These are phyloP conservation scores for Gouania willdenowi DNA, from an alignment of 2,797 vertebrate genomes.

Conservation along the genomic window DNA sequence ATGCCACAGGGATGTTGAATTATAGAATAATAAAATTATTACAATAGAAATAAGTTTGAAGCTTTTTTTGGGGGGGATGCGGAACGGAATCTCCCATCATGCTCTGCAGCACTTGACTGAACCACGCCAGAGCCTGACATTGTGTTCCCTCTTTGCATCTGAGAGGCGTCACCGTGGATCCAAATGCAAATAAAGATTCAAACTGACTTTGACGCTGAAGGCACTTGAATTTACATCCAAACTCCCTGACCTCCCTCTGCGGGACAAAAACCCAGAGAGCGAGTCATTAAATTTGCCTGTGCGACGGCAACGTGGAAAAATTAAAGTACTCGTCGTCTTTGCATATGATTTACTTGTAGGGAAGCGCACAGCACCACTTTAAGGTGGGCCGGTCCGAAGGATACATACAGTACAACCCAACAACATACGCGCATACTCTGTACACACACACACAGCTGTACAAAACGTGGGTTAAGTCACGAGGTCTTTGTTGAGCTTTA, in stretches of 20 bases:
- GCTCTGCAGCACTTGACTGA: slow-evolving; percentile 16
- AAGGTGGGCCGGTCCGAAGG: too few species aligned
- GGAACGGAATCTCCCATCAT: too few species aligned
- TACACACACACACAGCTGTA: slow-evolving; percentile 39
- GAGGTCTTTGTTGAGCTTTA: too few species aligned
- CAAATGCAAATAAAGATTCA: slow-evolving; percentile 74
- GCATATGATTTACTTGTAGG: slow-evolving; percentile 60
- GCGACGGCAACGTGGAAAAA: slow-evolving; percentile 23
- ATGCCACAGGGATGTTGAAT: too few species aligned
- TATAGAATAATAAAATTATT: too few species aligned
- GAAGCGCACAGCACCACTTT: slow-evolving; percentile 7
- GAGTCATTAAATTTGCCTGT: slow-evolving; percentile 46
- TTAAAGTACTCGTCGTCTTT: slow-evolving; percentile 38
- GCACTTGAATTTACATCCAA: slow-evolving; percentile 74
- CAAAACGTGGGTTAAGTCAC: too few species aligned
- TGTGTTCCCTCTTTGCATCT: slow-evolving; percentile 1
- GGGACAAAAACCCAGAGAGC: slow-evolving; percentile 24
- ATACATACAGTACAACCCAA: slow-evolving; percentile 1
- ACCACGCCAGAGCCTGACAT: slow-evolving; percentile 6
- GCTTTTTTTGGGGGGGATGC: too few species aligned
- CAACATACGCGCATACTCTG: slow-evolving; percentile 13
- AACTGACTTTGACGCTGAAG: slow-evolving; percentile 59
- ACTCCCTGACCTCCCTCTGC: slow-evolving; percentile 44
- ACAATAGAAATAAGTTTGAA: too few species aligned
- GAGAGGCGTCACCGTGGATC: slow-evolving; percentile 11